phyloP scores from a whole-genome alignment of 2,797 vertebrate genomes.

The Tragelaphus oryx region DNA sequence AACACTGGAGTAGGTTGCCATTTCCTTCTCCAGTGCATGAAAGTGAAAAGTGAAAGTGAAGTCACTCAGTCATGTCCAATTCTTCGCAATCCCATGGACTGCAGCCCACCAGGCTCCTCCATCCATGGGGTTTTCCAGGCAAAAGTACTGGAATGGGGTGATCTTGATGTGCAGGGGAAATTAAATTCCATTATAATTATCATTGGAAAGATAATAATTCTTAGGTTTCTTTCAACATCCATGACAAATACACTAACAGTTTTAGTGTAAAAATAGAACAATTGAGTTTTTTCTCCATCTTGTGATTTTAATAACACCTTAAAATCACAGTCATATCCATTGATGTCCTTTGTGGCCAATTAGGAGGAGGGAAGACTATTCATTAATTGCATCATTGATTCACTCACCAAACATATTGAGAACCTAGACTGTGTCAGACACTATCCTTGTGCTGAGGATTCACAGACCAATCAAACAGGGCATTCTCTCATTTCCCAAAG shows the following conservation, averaged over 20 bases:
- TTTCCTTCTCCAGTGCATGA: too few relatives aligned
- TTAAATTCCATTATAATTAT: constrained; percentile 32
- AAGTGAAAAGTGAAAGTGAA: too few relatives aligned
- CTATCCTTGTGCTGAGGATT: background rate
- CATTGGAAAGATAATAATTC: constrained; percentile 1
- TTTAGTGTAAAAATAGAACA: background rate
- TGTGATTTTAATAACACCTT: background rate
- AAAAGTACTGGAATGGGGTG: too few relatives aligned
- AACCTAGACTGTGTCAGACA: background rate
- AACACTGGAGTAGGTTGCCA: too few relatives aligned
- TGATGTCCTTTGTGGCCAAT: background rate
- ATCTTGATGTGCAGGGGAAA: background rate
- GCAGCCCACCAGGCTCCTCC: too few relatives aligned
- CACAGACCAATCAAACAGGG: background rate
- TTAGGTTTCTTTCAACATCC: background rate
- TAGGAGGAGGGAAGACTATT: background rate
- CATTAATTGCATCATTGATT: background rate
- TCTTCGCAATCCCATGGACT: too few relatives aligned
- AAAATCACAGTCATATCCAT: background rate
- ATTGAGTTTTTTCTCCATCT: background rate
- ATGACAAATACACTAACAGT: background rate
- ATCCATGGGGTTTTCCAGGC: too few relatives aligned
- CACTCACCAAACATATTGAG: background rate
- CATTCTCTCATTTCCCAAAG: background rate
- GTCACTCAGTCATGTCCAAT: too few relatives aligned